Conservation (phyloP, 2,113 vertebrate genomes). For the Aviceda subcristata region DNA sequence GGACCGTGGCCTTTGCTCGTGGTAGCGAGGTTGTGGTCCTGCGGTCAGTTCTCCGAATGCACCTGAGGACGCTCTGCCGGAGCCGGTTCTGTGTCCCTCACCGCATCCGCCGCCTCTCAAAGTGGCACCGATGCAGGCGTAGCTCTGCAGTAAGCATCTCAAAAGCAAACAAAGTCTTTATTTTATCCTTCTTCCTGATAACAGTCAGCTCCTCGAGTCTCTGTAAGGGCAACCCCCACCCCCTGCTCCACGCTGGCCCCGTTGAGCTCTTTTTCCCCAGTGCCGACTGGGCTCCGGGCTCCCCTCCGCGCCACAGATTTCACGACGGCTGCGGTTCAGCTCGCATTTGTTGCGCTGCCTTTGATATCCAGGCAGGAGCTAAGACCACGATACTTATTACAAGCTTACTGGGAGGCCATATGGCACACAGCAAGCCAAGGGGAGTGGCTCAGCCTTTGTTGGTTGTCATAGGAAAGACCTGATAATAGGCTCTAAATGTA, state of each 20-base stretch:
- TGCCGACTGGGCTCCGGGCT: not conserved
- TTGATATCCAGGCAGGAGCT: not conserved
- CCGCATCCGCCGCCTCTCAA: rapidly evolving
- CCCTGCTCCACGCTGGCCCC: rapidly evolving
- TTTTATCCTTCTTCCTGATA: not conserved
- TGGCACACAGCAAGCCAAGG: rapidly evolving
- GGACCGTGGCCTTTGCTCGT: rapidly evolving
- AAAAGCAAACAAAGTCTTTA: not conserved
- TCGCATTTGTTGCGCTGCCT: not conserved
- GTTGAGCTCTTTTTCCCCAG: not conserved
- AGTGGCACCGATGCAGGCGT: rapidly evolving
- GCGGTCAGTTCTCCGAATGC: not conserved
- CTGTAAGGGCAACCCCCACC: not conserved
- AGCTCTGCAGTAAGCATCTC: not conserved
- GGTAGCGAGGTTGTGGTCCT: not conserved
- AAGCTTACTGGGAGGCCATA: not conserved
- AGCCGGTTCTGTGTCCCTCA: rapidly evolving
- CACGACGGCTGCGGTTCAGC: not conserved
- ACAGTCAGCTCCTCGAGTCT: not conserved
- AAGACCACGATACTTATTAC: not conserved
- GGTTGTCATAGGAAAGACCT: not conserved
- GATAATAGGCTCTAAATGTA: not conserved
- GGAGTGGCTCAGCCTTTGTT: not conserved
- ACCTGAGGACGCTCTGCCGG: not conserved
- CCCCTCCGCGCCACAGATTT: not conserved